phyloP scores from a whole-genome alignment of 1,140 invertebrate species.

The Drosophila lowei region DNA sequence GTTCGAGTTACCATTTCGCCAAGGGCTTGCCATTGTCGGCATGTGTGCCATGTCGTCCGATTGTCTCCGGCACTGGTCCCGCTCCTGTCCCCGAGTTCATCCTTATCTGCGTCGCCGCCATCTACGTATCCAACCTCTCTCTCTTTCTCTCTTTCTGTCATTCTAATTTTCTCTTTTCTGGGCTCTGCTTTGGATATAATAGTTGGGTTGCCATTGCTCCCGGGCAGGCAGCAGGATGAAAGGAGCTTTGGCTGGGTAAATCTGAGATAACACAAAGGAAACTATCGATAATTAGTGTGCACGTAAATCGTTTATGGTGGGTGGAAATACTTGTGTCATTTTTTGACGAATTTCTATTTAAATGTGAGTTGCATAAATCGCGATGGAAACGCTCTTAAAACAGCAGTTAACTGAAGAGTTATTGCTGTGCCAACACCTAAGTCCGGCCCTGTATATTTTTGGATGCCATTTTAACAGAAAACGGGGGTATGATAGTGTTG shows the following conservation, averaged over 20 bases:
- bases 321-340: not conserved
- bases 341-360: no score
- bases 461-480: no score
- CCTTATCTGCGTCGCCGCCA: conserved; percentile 5
- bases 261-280: not conserved
- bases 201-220: not conserved
- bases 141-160: no score
- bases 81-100: not conserved
- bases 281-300: conserved; percentile 33
- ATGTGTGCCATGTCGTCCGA: conserved; percentile 47
- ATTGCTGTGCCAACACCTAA: no score
- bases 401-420: no score
- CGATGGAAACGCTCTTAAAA: no score
- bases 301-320: not conserved
- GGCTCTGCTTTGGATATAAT: conserved; percentile 3
- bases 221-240: conserved; percentile 8
- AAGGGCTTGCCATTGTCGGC: conserved; percentile 50
- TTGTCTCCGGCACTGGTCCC: not conserved
- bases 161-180: no score
- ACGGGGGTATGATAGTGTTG: no score
- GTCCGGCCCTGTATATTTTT: no score
- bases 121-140: not conserved
- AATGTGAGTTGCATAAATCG: no score
- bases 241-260: conserved; percentile 12
- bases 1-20: conserved; percentile 12